These are phyloP conservation scores for Diadema setosum DNA, from an alignment of 35 echinoderm and acorn worm species.

Conservation along the genomic window DNA sequence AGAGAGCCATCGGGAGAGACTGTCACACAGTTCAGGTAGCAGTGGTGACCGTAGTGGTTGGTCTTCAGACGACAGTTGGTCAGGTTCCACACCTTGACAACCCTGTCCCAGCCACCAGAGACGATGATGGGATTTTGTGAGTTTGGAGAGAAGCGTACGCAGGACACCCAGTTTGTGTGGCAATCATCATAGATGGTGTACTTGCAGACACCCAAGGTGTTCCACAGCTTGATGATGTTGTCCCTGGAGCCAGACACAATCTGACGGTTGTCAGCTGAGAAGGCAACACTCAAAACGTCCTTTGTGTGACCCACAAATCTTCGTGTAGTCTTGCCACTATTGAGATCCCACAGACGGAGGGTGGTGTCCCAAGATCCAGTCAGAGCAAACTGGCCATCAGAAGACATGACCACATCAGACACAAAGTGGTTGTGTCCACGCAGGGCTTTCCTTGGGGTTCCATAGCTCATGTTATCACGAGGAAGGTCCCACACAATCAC, in stretches of 20 bases:
- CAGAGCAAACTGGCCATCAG: conserved; percentile 97
- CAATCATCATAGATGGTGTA: conserved; percentile 95
- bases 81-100: conserved; percentile 99
- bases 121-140: conserved; percentile 91
- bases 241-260: conserved; percentile 93
- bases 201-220: conserved; percentile 95
- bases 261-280: conserved; percentile 85
- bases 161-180: conserved; percentile 84
- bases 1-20: conserved; percentile 97
- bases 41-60: conserved; percentile 82
- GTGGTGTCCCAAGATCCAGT: conserved; percentile 89
- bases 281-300: conserved; percentile 91
- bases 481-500: conserved; percentile 84
- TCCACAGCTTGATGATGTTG: conserved; percentile 99
- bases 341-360: conserved; percentile 96
- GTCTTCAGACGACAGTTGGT: conserved; percentile 99
- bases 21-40: conserved; percentile 91
- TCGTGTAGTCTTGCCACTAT: conserved; percentile 75
- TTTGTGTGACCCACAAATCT: conserved; percentile 73
- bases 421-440: conserved; percentile 92
- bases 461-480: conserved; percentile 74
- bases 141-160: conserved; percentile 94
- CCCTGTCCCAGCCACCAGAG: conserved; percentile 80
- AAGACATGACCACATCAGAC: conserved; percentile 91
- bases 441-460: conserved; percentile 36